Conservation (phyloP, 1,140 invertebrate genomes). For the Saccostrea glomerata region DNA sequence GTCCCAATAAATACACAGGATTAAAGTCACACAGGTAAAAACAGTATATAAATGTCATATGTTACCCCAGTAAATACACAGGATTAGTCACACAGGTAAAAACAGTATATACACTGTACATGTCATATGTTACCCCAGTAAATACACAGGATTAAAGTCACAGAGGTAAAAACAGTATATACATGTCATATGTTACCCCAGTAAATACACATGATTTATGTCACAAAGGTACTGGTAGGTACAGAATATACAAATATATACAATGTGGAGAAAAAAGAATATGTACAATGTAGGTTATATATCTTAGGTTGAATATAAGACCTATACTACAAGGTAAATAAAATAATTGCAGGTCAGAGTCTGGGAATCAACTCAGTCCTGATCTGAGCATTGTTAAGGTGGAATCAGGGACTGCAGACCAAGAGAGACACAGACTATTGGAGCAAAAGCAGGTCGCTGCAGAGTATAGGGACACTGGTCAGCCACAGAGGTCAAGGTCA, state of each 20-base stretch:
- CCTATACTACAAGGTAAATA: too few species aligned
- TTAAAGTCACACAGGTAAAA: neutral
- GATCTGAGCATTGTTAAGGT: constrained; percentile 24
- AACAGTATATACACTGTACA: too few species aligned
- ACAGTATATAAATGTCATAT: too few species aligned
- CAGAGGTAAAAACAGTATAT: neutral
- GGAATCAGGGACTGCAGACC: neutral
- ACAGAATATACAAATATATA: too few species aligned
- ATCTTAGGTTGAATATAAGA: too few species aligned
- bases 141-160: neutral
- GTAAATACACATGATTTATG: neutral
- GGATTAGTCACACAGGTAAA: too few species aligned
- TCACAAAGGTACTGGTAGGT: too few species aligned
- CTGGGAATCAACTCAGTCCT: neutral
- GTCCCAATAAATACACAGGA: neutral
- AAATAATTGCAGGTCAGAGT: neutral
- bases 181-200: too few species aligned
- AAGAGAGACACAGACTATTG: neutral
- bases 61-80: too few species aligned
- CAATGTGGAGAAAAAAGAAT: too few species aligned
- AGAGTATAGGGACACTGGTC: neutral
- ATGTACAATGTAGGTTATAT: too few species aligned
- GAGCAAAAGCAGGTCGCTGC: neutral
- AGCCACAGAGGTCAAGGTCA: neutral
- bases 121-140: neutral